A percentile compares a stretch with the other conserved stretches of the same genome.
Evolutionary conservation across 2,888 invertebrate genomes (phyloP).

Genomic region (Plagodis pulveraria): DNA sequence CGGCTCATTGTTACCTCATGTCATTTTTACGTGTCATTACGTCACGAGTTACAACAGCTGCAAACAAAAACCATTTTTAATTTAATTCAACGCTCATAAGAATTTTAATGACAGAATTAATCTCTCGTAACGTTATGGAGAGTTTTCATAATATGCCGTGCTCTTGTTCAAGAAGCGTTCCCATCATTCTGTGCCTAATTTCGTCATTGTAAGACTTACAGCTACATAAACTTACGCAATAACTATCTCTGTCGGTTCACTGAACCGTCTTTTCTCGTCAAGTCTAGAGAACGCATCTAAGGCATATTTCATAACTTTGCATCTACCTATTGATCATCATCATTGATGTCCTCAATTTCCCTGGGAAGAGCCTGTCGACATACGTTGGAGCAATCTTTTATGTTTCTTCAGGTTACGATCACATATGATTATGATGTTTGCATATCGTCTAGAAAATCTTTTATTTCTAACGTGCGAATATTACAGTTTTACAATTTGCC

Average conservation of each 20-base stretch:
- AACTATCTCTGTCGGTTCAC: slow-evolving; percentile 36
- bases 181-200: slow-evolving; percentile 52
- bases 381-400: slow-evolving; percentile 21
- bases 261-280: slow-evolving; percentile 37
- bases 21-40: slow-evolving; percentile 38
- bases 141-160: slow-evolving; percentile 49
- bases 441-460: slow-evolving; percentile 5
- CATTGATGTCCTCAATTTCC: slow-evolving; percentile 30
- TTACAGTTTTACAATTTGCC: too few species aligned
- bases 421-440: slow-evolving; percentile 2
- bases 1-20: not conserved
- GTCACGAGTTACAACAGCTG: slow-evolving; percentile 25
- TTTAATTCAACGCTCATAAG: slow-evolving; percentile 32
- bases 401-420: slow-evolving; percentile 11
- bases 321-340: slow-evolving; percentile 36
- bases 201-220: slow-evolving; percentile 49
- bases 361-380: slow-evolving; percentile 27
- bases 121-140: slow-evolving; percentile 45
- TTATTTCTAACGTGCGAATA: too few species aligned
- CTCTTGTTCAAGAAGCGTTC: slow-evolving; percentile 41
- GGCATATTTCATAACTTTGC: slow-evolving; percentile 33
- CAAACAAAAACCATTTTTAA: slow-evolving; percentile 35
- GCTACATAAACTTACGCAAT: slow-evolving; percentile 45
- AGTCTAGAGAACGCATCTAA: slow-evolving; percentile 30
- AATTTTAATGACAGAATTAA: slow-evolving; percentile 49